These are phyloP conservation scores for Meghimatium bilineatum DNA, from an alignment of 2,888 invertebrate genomes.

Conservation along the genomic window DNA sequence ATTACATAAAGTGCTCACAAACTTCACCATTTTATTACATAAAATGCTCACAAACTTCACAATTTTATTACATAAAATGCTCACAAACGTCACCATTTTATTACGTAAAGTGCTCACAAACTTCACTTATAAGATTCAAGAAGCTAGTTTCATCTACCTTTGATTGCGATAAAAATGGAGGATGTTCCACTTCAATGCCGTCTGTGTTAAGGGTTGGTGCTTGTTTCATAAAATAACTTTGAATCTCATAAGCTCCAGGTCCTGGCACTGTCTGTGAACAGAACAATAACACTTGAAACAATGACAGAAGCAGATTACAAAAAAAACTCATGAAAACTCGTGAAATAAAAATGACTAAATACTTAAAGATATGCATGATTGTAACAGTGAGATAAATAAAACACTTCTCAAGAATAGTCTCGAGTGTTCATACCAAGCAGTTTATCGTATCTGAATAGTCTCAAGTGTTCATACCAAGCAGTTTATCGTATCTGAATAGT, in stretches of 20 bases:
- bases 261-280: slow-evolving; percentile 73
- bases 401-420: no score
- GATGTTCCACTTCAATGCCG: slow-evolving; percentile 75
- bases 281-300: neutral
- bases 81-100: neutral
- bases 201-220: slow-evolving; percentile 72
- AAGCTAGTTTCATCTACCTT: slow-evolving; percentile 65
- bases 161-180: slow-evolving; percentile 76
- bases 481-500: no score
- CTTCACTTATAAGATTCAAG: neutral
- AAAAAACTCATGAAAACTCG: no score
- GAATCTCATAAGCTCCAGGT: slow-evolving; percentile 75
- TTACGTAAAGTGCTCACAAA: neutral
- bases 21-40: no score
- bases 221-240: slow-evolving; percentile 70
- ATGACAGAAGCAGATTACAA: neutral
- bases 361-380: no score
- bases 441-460: no score
- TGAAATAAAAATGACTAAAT: no score
- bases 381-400: no score
- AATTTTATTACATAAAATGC: neutral
- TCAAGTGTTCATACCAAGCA: no score
- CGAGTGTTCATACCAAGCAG: no score
- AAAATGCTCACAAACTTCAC: no score
- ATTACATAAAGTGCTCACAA: no score